Percentiles rank a stretch among this genome's conserved stretches.
phyloP scores from a whole-genome alignment of 2,888 invertebrate genomes.

The Drosophila cognata region DNA sequence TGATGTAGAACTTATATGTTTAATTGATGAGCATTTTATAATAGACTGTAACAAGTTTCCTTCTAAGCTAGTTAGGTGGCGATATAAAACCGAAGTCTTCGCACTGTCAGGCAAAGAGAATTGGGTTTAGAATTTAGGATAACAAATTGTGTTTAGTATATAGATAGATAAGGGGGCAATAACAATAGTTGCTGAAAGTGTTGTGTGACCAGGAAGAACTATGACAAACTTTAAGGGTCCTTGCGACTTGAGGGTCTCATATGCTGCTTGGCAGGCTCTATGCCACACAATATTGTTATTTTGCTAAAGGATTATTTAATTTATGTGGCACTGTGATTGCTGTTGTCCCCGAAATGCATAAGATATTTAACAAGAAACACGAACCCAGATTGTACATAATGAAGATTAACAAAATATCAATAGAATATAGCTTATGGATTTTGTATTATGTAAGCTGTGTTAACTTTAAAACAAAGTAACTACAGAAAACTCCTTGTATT shows the following conservation, averaged over 20 bases:
- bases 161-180: conserved; percentile 39
- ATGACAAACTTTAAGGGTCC: neutral
- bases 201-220: neutral
- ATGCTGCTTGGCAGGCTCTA: conserved; percentile 14
- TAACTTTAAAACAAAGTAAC: conserved; percentile 36
- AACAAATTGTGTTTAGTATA: conserved; percentile 15
- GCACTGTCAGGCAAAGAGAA: conserved; percentile 14
- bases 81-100: conserved; percentile 30
- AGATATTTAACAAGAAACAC: conserved; percentile 25
- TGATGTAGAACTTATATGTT: conserved; percentile 32
- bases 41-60: conserved; percentile 79
- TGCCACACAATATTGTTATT: conserved; percentile 45
- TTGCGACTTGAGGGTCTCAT: conserved; percentile 5
- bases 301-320: conserved; percentile 26
- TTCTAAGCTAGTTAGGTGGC: conserved; percentile 70
- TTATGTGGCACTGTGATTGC: conserved; percentile 21
- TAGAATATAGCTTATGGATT: conserved; percentile 37
- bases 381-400: conserved; percentile 52
- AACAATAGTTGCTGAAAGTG: conserved; percentile 3
- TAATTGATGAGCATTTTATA: conserved; percentile 70
- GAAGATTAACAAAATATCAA: conserved; percentile 40
- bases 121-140: conserved; percentile 25
- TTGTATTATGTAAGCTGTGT: conserved; percentile 39
- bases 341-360: conserved; percentile 29
- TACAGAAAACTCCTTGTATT: conserved; percentile 48